Percentiles rank a stretch among this genome's conserved stretches.
phyloP scores from a whole-genome alignment of 23 tunicate species.

The Ascidia mentula region DNA sequence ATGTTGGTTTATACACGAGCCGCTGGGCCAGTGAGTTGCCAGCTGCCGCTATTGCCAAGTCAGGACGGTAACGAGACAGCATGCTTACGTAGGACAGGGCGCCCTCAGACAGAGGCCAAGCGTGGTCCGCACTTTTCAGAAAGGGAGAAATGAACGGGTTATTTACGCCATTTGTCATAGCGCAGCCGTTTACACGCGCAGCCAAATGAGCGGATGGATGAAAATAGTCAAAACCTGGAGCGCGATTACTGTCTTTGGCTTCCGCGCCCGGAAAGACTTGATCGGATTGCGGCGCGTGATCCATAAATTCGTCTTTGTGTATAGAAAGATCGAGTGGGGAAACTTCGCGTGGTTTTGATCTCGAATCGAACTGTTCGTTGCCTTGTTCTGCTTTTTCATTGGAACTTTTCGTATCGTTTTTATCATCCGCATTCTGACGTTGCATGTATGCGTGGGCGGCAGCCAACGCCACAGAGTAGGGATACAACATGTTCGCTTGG shows the following conservation, averaged over 20 bases:
- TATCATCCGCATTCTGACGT: neutral
- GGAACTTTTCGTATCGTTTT: neutral
- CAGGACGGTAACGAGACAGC: slow-evolving; percentile 15
- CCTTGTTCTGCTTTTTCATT: neutral
- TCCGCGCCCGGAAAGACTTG: neutral
- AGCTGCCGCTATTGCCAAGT: slow-evolving; percentile 11
- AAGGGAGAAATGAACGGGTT: neutral
- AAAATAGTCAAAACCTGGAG: neutral
- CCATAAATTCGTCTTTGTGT: neutral
- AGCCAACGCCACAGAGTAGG: slow-evolving; percentile 32
- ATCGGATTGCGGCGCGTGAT: neutral
- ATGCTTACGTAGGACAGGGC: slow-evolving; percentile 31
- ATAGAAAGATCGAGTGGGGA: slow-evolving; percentile 19
- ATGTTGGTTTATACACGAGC: neutral
- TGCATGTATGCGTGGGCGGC: slow-evolving; percentile 33
- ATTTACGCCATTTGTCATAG: neutral
- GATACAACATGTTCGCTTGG: slow-evolving; percentile 19
- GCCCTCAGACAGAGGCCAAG: slow-evolving; percentile 25
- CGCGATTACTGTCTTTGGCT: neutral
- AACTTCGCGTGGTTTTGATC: neutral
- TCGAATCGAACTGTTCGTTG: neutral
- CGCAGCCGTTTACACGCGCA: neutral
- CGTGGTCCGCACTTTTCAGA: neutral
- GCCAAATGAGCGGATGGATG: neutral
- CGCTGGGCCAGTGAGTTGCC: neutral